Evolutionary conservation across 1,140 invertebrate species (phyloP), one percentile per base, ranked within the genome.

Genomic region (Caenorhabditis latens): DNA sequence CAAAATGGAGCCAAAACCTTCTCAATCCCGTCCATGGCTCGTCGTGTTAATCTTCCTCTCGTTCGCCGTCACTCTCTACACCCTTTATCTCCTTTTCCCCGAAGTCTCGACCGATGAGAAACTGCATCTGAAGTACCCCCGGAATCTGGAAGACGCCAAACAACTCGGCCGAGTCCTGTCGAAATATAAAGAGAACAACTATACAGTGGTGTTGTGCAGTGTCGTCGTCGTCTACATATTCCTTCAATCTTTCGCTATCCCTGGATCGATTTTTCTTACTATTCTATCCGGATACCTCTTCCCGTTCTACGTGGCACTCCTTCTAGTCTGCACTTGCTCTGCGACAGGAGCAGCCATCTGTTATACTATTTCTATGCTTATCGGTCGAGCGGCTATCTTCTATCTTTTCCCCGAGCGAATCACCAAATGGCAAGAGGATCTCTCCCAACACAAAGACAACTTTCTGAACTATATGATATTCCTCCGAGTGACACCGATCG

Each of bases 161-260:
- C 95, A 96, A 91, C 93, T 99, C 79, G 98, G 97, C 88, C 94
- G 95, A 93, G 95, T 99, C 55, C 94, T 99, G 89, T 96, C 96
- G 93, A 94, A 95, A 90, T 99, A 99, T 93, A 99, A 97, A 94
- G 96, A 98, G 85, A 95, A 96, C 91, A 97, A 99, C 94, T 98
- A 96, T 93, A 95, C 95, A 91, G 95, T 97, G 95, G 98, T 99
- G 82, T 94, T 99, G 90, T 94, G 95, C 75, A 97, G 96, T 90
- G 95, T 98, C 87, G 96, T 97, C 91, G 93, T 96, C 84, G 95
- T 95, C n/a, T 99, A 98, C 93, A 96, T 99, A 93, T 98, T 99
- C 97, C 95, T 99, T 90, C 98, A 99, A 95, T 98, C 98, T 88
- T 99, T 99, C 94, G 98, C 98, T 90, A 99, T 99, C 94, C 98